phyloP scores from a whole-genome alignment of 2,113 vertebrate genomes.

The Platichthys flesus region DNA sequence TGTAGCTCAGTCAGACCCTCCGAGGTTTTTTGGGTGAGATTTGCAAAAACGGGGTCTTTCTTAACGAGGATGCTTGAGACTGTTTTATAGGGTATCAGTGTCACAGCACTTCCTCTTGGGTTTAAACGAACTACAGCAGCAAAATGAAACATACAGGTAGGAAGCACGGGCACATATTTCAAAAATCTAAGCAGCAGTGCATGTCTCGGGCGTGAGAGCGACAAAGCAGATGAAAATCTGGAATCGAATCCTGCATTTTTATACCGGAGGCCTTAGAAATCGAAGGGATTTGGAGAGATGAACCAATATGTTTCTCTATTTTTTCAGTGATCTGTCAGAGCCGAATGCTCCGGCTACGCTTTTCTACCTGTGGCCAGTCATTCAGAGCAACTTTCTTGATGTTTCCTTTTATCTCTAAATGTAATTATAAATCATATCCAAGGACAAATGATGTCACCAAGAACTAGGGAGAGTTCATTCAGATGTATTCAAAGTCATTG shows the following conservation, averaged over 20 bases:
- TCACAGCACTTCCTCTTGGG: slow-evolving; percentile 44
- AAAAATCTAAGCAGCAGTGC: slow-evolving; percentile 34
- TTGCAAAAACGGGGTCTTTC: slow-evolving; percentile 80
- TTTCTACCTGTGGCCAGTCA: slow-evolving; percentile 58
- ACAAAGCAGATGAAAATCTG: slow-evolving; percentile 58
- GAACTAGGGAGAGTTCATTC: slow-evolving; percentile 36
- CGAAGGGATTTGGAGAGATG: slow-evolving; percentile 55
- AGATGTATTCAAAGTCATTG: slow-evolving; percentile 23
- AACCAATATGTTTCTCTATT: slow-evolving; percentile 58
- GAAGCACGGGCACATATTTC: slow-evolving; percentile 29
- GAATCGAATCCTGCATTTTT: slow-evolving; percentile 64
- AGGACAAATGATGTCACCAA: slow-evolving; percentile 41
- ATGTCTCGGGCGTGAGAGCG: slow-evolving; percentile 42
- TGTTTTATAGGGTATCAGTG: slow-evolving; percentile 72
- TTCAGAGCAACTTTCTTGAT: slow-evolving; percentile 43
- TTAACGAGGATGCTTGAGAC: slow-evolving; percentile 48
- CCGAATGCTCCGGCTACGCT: slow-evolving; percentile 41
- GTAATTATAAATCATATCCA: slow-evolving; percentile 50
- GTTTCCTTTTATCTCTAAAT: slow-evolving; percentile 38
- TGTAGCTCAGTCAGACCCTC: slow-evolving; percentile 77
- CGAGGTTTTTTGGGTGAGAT: slow-evolving; percentile 77
- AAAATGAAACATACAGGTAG: slow-evolving; percentile 27
- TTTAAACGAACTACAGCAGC: slow-evolving; percentile 60
- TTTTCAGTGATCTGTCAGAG: slow-evolving; percentile 60
- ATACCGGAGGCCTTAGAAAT: slow-evolving; percentile 80